Base-by-base conservation (phyloP, 2,888 invertebrate species). In the Ptychoptera contaminata region DNA sequence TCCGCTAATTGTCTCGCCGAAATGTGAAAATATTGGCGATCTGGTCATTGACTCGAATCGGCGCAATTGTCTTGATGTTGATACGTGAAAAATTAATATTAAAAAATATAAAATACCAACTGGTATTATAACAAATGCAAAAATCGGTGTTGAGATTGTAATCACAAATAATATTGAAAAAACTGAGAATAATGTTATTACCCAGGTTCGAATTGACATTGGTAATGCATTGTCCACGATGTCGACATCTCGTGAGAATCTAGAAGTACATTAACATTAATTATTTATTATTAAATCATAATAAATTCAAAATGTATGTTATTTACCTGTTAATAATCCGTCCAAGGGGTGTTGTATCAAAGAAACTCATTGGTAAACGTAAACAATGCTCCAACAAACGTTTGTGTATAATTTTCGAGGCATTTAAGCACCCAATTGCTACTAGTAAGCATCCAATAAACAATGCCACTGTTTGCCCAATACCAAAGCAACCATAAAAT, bases 291-390 rank as follows among this genome's bases (percentile, higher is more conserved):
- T n/a, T n/a, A n/a, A n/a, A n/a, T n/a, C n/a, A n/a, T 23, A 23
- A 23, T 23, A 7, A 23, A 23, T 23, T 23, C 23, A 23, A 23
- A 23, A 23, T 23, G 3, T 23, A 5, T 5, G 23, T 5, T 23
- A 7, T 5, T 23, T 23, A 23, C 23, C 23, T 23, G 23, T 40
- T 48, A 47, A 82, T 68, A 52, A 82, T 72, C 51, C 81, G 68
- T 58, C 81, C 81, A 49, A 72, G 52, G 37, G 81, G 81, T 39
- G 80, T 81, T 52, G 75, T 74, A 60, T 82, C 81, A 68, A 77
- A 80, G 70, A 80, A 80, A 55, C 71, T 67, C 65, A 79, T 70
- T 37, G 79, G 79, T 45, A 72, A 67, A 56, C 71, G 68, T 53
- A 81, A 58, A 49, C 78, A 67, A 55, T 73, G 73, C 44, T 58